These are phyloP conservation scores for Lithobates pipiens DNA, from an alignment of 2,797 vertebrate genomes.

Conservation along the genomic window DNA sequence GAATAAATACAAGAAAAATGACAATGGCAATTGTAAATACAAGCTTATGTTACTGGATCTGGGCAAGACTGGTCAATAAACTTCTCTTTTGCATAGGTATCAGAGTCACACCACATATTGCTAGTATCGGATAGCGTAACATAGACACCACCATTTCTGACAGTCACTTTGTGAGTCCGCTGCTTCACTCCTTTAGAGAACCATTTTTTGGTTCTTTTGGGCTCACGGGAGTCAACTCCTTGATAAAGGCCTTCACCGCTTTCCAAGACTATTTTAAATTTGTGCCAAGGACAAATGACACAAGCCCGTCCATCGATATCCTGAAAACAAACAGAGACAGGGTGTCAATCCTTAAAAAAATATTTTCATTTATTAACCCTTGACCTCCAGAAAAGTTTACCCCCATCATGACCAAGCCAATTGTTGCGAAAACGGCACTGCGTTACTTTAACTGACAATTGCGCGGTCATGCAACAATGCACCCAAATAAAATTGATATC, in stretches of 20 bases:
- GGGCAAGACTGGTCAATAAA: conserved; percentile 72
- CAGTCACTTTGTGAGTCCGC: conserved; percentile 82
- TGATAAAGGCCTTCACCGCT: conserved; percentile 89
- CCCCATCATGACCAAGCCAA: too few species aligned
- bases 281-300: conserved; percentile 93
- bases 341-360: not conserved
- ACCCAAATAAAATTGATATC: too few species aligned
- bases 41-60: not conserved
- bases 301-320: conserved; percentile 86
- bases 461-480: too few species aligned
- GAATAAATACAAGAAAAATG: not conserved
- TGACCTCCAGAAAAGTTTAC: too few species aligned
- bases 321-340: conserved; percentile 69
- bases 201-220: conserved; percentile 78
- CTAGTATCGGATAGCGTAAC: conserved; percentile 79
- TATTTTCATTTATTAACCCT: too few species aligned
- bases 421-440: too few species aligned
- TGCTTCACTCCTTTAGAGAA: conserved; percentile 91
- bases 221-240: conserved; percentile 75
- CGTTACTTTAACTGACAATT: too few species aligned
- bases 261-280: conserved; percentile 87
- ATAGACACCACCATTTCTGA: conserved; percentile 82
- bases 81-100: conserved; percentile 86
- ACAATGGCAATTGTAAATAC: not conserved
- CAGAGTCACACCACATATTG: conserved; percentile 80